A percentile compares a stretch with the other conserved stretches of the same genome.
phyloP scores from a whole-genome alignment of 2,797 vertebrate genomes.

The Sphenopsis melanotis region DNA sequence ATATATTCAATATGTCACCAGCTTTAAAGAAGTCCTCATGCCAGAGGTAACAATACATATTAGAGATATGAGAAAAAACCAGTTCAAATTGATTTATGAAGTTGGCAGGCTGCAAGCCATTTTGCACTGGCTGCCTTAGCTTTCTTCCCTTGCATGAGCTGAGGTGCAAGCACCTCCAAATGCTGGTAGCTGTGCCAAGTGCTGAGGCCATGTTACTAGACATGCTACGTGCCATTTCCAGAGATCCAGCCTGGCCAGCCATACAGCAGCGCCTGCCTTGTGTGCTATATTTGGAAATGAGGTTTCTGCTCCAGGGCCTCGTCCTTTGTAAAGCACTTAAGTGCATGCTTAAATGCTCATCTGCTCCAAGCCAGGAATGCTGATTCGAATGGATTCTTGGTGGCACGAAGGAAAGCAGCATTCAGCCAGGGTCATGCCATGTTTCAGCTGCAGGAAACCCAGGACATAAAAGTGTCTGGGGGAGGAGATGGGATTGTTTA shows the following conservation, averaged over 20 bases:
- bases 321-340: conserved; percentile 29
- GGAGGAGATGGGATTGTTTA: not conserved
- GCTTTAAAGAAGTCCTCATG: conserved; percentile 30
- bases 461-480: not conserved
- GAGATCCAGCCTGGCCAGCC: not conserved
- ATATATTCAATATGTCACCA: conserved; percentile 42
- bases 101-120: conserved; percentile 9
- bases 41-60: not conserved
- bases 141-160: not conserved
- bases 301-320: conserved; percentile 38
- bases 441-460: not conserved
- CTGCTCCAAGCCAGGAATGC: not conserved
- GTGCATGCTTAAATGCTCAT: conserved; percentile 55
- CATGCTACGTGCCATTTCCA: not conserved
- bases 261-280: not conserved
- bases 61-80: not conserved
- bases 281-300: conserved; percentile 54
- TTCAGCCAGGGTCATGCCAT: not conserved
- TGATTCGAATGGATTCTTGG: not conserved
- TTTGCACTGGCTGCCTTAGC: conserved; percentile 15
- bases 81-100: conserved; percentile 12
- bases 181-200: not conserved
- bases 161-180: conserved; percentile 27
- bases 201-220: not conserved
- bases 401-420: not conserved